Base-by-base conservation (phyloP, 2,113 vertebrate species). In the Odocoileus virginianus region DNA sequence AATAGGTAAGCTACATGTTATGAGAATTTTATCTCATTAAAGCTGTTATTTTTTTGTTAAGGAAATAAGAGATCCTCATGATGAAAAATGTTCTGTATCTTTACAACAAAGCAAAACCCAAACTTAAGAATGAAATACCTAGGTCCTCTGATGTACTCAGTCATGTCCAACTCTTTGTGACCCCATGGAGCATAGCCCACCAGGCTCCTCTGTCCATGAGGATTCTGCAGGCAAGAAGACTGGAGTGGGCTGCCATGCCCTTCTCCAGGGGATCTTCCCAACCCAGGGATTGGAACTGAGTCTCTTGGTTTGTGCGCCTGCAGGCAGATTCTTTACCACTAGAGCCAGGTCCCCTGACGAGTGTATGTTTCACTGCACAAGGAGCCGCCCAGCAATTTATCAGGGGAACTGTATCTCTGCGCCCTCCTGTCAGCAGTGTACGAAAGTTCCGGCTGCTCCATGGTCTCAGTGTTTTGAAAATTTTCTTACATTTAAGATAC, bases 281-380 rank as follows among this genome's bases (percentile, higher is more conserved):
- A 57, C 17, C 21, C 8, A 4, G 2, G 36, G 71, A 25, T 1
- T 7, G 71, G 27, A 3, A 11, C 71, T 1, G 36, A 15, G 40
- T 0, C 71, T 43, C 36, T 14, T 1, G 19, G 3, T 40, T 14
- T 0, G 1, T 0, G 23, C 40, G 7, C 67, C n/a, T 6, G 36
- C 12, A 14, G 21, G 71, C 71, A 14, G 36, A 7, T 4, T 25
- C 71, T 27, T 1, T 4, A 40, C 40, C 71, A 7, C 36, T 3
- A 0, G 36, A 25, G 71, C 36, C 36, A 8, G 40, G 5, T 23
- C 43, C 33, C 40, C 40, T 5, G 15, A 28, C 15, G 40, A n/a
- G 81, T 6, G 5, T 14, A 11, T 1, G 23, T 54, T 27, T 90
- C 45, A 30, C 43, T 58, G 36, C 40, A 17, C 30, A 40, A 60